Conservation (phyloP, 2,888 invertebrate species). For the Caenorhabditis drosophilae region DNA sequence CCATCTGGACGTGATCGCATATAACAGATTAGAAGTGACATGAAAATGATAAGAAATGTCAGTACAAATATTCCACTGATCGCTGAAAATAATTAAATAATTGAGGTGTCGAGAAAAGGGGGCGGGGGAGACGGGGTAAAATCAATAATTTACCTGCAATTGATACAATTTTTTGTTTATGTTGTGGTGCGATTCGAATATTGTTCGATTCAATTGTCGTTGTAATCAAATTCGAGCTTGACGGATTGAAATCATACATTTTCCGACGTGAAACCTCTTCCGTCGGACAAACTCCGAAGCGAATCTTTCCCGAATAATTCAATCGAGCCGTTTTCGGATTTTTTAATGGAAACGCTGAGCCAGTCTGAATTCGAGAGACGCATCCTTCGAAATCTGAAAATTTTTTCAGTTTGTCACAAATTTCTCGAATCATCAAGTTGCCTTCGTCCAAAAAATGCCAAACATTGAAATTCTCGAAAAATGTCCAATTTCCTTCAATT, state of each 20-base stretch:
- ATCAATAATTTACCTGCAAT: slow-evolving; percentile 20
- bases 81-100: slow-evolving; percentile 29
- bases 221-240: not conserved
- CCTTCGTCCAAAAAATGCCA: slow-evolving; percentile 64
- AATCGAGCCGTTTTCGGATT: slow-evolving; percentile 59
- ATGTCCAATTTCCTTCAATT: slow-evolving; percentile 65
- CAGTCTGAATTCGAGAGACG: slow-evolving; percentile 63
- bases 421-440: slow-evolving; percentile 6
- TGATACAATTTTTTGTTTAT: slow-evolving; percentile 25
- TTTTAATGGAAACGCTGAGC: slow-evolving; percentile 63
- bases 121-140: no score
- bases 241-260: slow-evolving; percentile 28
- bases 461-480: slow-evolving; percentile 63
- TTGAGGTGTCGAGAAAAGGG: not conserved
- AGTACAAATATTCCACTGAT: slow-evolving; percentile 50
- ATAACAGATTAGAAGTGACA: slow-evolving; percentile 59
- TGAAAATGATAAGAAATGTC: slow-evolving; percentile 41
- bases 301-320: slow-evolving; percentile 54
- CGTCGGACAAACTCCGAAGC: slow-evolving; percentile 62
- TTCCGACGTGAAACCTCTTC: slow-evolving; percentile 43
- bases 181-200: slow-evolving; percentile 28
- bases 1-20: slow-evolving; percentile 64
- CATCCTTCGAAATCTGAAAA: slow-evolving; percentile 64
- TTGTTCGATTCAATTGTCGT: slow-evolving; percentile 20
- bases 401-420: not conserved